Evolutionary conservation across 2,888 invertebrate genomes (phyloP).

Genomic region (Hypsopygia costalis): DNA sequence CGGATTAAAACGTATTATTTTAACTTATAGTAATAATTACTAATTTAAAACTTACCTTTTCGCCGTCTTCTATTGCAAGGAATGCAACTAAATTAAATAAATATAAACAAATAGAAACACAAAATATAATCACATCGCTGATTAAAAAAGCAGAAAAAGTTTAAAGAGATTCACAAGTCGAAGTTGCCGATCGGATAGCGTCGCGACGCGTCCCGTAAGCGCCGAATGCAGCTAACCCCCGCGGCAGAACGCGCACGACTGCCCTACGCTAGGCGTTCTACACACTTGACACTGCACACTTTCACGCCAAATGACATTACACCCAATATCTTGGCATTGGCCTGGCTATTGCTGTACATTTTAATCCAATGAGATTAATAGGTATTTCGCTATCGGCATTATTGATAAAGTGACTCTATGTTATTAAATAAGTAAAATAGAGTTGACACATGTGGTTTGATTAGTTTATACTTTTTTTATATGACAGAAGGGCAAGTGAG

Average conservation of each 20-base stretch:
- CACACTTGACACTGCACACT: slow-evolving; percentile 11
- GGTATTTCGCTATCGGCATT: too few species aligned
- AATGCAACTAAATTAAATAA: slow-evolving; percentile 9
- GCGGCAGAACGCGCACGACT: slow-evolving; percentile 22
- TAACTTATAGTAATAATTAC: not conserved
- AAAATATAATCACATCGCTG: slow-evolving; percentile 15
- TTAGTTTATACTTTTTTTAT: too few species aligned
- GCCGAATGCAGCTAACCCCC: slow-evolving; percentile 12
- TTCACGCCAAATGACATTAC: slow-evolving; percentile 5
- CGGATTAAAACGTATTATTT: too few species aligned
- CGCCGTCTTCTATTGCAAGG: not conserved
- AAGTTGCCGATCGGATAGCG: slow-evolving; percentile 13
- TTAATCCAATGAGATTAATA: not conserved
- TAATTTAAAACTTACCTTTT: slow-evolving; percentile 1
- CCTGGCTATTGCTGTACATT: not conserved
- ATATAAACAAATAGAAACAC: slow-evolving; percentile 11
- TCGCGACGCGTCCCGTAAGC: slow-evolving; percentile 3
- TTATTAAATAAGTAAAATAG: too few species aligned
- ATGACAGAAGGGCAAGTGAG: too few species aligned
- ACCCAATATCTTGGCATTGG: not conserved
- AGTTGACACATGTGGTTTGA: too few species aligned
- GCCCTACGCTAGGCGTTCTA: slow-evolving; percentile 5
- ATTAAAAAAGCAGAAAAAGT: slow-evolving; percentile 4
- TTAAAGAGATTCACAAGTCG: slow-evolving; percentile 10
- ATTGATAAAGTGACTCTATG: too few species aligned